Conservation (phyloP, 2,113 vertebrate genomes). For the Camelus dromedarius region DNA sequence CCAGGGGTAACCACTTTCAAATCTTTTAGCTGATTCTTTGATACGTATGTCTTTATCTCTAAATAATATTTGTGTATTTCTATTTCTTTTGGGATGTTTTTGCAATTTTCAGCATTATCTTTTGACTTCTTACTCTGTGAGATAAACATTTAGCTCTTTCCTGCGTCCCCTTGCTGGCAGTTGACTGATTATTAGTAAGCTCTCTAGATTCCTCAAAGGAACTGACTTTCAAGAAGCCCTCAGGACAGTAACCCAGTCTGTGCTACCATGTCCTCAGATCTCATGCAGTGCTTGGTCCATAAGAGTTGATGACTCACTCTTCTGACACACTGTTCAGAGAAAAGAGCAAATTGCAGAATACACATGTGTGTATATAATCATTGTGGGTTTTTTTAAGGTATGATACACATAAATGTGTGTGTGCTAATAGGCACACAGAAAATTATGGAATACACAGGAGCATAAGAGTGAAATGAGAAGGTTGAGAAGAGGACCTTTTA, state of each 20-base stretch:
- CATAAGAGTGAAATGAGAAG: background rate
- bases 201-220: constrained; percentile 70
- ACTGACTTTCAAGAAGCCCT: constrained; percentile 75
- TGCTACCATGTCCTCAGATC: constrained; percentile 46
- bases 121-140: background rate
- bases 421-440: background rate
- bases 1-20: background rate
- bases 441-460: background rate
- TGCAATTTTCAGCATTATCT: background rate
- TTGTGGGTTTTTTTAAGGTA: background rate
- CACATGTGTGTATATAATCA: background rate
- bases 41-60: background rate
- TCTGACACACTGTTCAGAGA: background rate
- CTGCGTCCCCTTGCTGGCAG: constrained; percentile 45
- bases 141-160: background rate
- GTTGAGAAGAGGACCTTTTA: background rate
- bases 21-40: background rate
- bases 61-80: background rate
- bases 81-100: background rate
- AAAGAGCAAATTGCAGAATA: background rate
- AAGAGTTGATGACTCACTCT: background rate
- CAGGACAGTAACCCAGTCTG: constrained; percentile 72
- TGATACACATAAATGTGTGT: background rate
- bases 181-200: constrained; percentile 48
- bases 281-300: background rate